Conservation (phyloP, 2,888 invertebrate genomes). For the Lycaena phlaeas region DNA sequence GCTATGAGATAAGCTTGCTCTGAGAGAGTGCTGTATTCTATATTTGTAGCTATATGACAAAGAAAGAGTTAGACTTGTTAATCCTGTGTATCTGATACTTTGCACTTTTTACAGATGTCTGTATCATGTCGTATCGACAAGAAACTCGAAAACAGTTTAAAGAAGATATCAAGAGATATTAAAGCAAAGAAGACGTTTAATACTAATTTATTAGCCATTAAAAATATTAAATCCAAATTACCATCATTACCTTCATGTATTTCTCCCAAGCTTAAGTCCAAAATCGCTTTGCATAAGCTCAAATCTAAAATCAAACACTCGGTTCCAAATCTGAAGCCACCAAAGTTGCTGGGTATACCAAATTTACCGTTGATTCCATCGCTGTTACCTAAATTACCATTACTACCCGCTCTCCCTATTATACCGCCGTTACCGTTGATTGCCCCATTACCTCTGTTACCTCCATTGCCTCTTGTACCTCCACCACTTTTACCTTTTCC, state of each 20-base stretch:
- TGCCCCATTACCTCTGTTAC: constrained; percentile 17
- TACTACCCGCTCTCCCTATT: constrained; percentile 21
- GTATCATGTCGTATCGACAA: constrained; percentile 3
- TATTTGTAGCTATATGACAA: too few species aligned
- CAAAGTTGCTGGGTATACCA: constrained; percentile 21
- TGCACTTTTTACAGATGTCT: constrained; percentile 4
- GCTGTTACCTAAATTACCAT: constrained; percentile 21
- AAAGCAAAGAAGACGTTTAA: neutral
- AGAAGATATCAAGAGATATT: constrained; percentile 4
- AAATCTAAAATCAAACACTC: constrained; percentile 16
- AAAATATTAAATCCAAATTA: constrained; percentile 12
- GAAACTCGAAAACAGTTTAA: neutral
- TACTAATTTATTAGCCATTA: constrained; percentile 12
- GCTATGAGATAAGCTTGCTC: too few species aligned
- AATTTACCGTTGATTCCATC: constrained; percentile 21
- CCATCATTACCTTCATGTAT: neutral
- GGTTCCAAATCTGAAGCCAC: constrained; percentile 22
- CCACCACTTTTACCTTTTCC: constrained; percentile 12
- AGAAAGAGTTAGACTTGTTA: too few species aligned
- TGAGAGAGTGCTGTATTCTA: too few species aligned
- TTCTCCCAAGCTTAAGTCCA: neutral
- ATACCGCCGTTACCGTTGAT: constrained; percentile 23
- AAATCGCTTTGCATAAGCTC: constrained; percentile 14
- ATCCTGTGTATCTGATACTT: too few species aligned
- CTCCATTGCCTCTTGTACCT: constrained; percentile 20